Base-by-base conservation (phyloP, 1,140 invertebrate species). In the Pachyrhynchus sulphureomaculatus region DNA sequence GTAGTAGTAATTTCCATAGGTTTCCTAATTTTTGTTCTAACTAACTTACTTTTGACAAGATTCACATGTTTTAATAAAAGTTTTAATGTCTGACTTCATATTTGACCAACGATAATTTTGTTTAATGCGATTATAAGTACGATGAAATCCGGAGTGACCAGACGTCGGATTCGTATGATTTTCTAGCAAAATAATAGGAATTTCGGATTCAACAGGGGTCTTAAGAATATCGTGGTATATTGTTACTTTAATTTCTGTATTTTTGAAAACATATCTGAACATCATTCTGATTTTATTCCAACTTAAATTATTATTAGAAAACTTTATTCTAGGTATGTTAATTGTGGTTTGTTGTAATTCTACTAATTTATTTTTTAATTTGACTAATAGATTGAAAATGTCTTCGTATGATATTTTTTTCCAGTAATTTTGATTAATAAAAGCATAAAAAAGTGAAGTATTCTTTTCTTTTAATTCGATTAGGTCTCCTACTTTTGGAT, bases 71-170 rank as follows among this genome's bases (percentile, higher is more conserved):
- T 72, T 64, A 13, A 76, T 62, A 45, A 71, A 75, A 13, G 67
- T 64, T 53, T 70, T 69, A 77, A n/a, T 76, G 37, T 72, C 68
- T 8, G 69, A 44, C 44, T 69, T 74, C 71, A 77, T 74, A 3
- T 66, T 67, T 59, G 69, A 61, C 76, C 75, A 78, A 60, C 64
- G 75, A 52, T 65, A 77, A 18, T 73, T 54, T 9, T 68, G 39
- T 36, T 71, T 63, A 10, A 77, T 73, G 66, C 12, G 3, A 4
- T 8, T 5, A 36, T 52, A 52, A 20, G 48, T 52, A 18, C 21
- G 34, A 52, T 37, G 29, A 17, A 18, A 52, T 5, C 48, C 48
- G 8, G 17, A 37, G 34, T 52, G 48, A 4, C 48, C 48, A 18
- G 33, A 52, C 9, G 15, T 36, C 4, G 48, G 33, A 9, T 17